These are phyloP conservation scores for Mustela lutreola DNA, from an alignment of 2,113 vertebrate species.

Conservation along the genomic window DNA sequence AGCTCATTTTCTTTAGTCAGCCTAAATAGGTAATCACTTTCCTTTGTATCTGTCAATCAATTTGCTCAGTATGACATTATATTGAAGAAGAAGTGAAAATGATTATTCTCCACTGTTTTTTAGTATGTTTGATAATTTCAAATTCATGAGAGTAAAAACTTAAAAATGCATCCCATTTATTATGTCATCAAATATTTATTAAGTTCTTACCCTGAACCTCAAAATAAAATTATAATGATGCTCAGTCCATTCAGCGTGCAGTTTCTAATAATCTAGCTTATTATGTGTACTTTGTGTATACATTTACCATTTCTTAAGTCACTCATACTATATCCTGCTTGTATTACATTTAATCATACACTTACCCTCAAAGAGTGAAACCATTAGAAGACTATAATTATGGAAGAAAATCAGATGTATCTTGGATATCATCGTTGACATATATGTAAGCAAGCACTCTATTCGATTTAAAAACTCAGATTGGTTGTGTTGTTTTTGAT, in stretches of 20 bases:
- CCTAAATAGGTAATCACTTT: slow-evolving; percentile 50
- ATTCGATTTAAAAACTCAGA: not conserved
- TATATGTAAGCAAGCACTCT: not conserved
- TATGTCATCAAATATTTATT: not conserved
- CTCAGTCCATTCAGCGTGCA: not conserved
- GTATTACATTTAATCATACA: not conserved
- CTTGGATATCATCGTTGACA: not conserved
- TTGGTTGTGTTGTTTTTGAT: slow-evolving; percentile 1
- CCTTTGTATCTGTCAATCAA: slow-evolving; percentile 47
- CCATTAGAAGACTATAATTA: not conserved
- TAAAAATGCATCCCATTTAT: not conserved
- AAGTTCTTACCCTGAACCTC: not conserved
- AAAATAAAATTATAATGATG: slow-evolving; percentile 24
- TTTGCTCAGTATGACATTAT: not conserved
- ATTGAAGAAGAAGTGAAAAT: slow-evolving; percentile 42
- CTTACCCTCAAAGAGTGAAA: not conserved
- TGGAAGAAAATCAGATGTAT: not conserved
- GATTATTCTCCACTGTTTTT: not conserved
- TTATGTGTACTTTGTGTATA: not conserved
- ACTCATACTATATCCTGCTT: not conserved
- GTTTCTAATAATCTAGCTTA: not conserved
- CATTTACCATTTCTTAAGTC: not conserved
- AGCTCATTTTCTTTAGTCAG: slow-evolving; percentile 29
- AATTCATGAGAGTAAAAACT: not conserved
- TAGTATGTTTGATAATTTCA: not conserved